Evolutionary conservation across 2,797 vertebrate species (phyloP), one percentile per base, ranked within the genome.

Genomic region (Siniperca undulata): DNA sequence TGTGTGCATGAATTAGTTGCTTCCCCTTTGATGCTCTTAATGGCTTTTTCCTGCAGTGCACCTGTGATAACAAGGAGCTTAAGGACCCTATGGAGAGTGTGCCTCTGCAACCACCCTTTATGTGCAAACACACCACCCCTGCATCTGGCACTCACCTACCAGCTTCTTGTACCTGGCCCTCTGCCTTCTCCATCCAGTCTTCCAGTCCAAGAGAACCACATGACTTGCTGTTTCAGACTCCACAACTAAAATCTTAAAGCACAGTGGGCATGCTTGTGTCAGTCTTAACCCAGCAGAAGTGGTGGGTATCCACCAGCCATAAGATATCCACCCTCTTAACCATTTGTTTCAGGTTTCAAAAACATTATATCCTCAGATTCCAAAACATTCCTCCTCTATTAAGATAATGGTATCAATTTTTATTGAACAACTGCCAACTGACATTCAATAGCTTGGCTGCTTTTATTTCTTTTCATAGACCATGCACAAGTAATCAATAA

Each of bases 21-120:
- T 16, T 20, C 44, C 61, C 50, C 58, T 42, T 6, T 48, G 10
- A 62, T 70, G 48, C 42, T 53, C 38, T 68, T 71, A 81, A 71
- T 78, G 16, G 42, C 27, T 64, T 78, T 77, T 46, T n/a, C 55
- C 62, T 55, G 50, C 50, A 70, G 5, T 7, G 17, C 59, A 79
- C 36, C 48, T 64, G 46, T 59, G 64, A 22, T 69, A 69, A 40
- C 22, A n/a, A 36, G 46, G 16, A 67, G 52, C 44, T 70, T 53
- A 66, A 40, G 14, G 19, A 7, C 22, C 67, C 38, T 34, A 48
- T 20, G 11, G 74, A 44, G 53, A 78, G 27, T 46, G 74, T 66
- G 8, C 17, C 13, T 73, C 38, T 24, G 58, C 50, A 75, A 7
- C 27, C 55, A 17, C 9, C 27, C 42, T 65, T 46, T 24, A 70